Conservation (phyloP, 2,888 invertebrate genomes). For the Lepidocyrtinus sp. region DNA sequence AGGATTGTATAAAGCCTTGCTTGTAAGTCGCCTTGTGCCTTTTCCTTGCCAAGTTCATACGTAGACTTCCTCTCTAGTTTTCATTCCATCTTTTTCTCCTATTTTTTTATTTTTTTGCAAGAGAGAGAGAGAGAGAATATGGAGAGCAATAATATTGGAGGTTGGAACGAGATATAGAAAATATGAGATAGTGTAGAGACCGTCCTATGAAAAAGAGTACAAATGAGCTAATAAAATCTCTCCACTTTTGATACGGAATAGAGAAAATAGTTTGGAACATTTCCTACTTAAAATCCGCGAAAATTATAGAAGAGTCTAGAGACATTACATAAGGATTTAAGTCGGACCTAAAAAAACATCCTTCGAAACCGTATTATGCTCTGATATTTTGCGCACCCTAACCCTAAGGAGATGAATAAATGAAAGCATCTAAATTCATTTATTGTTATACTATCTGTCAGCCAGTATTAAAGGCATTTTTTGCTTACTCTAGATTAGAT, state of each 20-base stretch:
- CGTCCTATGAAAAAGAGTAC: not conserved
- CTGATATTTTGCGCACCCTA: too few relatives aligned
- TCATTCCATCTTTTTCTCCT: not conserved
- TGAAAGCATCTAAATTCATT: too few relatives aligned
- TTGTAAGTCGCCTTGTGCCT: constrained; percentile 11
- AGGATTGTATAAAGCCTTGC: not conserved
- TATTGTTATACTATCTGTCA: too few relatives aligned
- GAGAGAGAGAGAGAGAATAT: not conserved
- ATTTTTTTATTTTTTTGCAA: not conserved
- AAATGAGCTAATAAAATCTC: constrained; percentile 13
- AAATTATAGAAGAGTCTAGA: not conserved
- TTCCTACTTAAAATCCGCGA: not conserved
- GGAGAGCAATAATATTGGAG: not conserved
- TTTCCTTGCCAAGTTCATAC: constrained; percentile 39
- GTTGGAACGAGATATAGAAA: not conserved
- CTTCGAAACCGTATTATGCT: too few relatives aligned
- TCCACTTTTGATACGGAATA: not conserved
- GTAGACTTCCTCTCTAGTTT: not conserved
- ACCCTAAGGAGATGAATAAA: too few relatives aligned
- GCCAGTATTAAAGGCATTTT: not conserved
- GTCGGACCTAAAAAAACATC: too few relatives aligned
- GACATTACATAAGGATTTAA: too few relatives aligned
- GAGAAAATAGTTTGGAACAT: not conserved
- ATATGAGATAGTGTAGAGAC: too few relatives aligned
- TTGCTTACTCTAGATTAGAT: not conserved